Evolutionary conservation across 2,113 vertebrate species (phyloP).

Genomic region (Alectura lathami): DNA sequence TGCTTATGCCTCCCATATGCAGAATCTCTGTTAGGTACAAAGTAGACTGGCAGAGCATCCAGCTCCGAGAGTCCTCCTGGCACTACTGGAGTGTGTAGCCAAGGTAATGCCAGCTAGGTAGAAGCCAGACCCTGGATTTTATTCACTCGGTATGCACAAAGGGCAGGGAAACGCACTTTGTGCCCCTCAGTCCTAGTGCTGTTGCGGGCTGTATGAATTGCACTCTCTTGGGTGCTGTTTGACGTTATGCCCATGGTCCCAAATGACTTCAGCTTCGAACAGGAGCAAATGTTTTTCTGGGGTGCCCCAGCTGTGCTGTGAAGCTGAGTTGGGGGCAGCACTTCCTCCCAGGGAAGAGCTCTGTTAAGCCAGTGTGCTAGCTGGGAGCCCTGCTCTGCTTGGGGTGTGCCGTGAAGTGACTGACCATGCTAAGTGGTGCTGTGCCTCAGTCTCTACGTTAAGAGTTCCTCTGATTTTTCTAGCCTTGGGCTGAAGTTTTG

Average conservation of each 20-base stretch:
- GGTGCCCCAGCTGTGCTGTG: neutral
- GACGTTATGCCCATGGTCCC: neutral
- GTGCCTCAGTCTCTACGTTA: accelerated
- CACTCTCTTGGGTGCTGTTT: neutral
- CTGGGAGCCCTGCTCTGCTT: neutral
- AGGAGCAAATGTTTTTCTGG: accelerated
- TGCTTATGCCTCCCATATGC: neutral
- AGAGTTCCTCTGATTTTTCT: neutral
- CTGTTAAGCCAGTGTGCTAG: neutral
- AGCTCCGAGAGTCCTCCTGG: neutral
- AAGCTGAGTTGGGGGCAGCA: neutral
- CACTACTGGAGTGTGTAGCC: neutral
- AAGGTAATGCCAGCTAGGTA: neutral
- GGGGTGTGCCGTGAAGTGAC: too few relatives aligned
- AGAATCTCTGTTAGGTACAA: neutral
- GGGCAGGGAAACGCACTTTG: neutral
- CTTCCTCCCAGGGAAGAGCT: neutral
- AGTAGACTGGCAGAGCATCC: neutral
- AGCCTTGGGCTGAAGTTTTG: neutral
- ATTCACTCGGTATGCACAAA: neutral
- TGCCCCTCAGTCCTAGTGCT: neutral
- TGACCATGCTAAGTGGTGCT: accelerated
- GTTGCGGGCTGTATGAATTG: neutral
- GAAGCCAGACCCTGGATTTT: neutral
- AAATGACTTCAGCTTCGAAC: neutral